Base-by-base conservation (phyloP, 30 jellyfish, hydroid and myxozoan species). In the Aurelia coerulea region DNA sequence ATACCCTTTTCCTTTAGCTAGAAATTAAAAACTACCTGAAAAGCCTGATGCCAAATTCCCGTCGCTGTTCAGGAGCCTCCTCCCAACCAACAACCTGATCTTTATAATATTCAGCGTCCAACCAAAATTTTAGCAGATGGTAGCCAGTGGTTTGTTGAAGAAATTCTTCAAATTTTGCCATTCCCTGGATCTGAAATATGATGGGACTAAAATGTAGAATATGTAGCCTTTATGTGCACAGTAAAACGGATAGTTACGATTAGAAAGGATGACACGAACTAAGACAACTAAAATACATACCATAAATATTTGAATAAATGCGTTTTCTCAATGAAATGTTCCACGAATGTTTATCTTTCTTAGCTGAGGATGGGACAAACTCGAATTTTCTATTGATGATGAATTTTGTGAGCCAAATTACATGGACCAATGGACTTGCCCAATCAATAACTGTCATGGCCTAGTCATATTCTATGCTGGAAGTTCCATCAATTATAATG, bases 81-180 rank as follows among this genome's bases (percentile, higher is more conserved):
- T 79, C 76, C 85, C 86, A 68, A 59, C 90, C 85, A 10, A 56
- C 77, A 3, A 88, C 75, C 23, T 71, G 80, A 69, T 78, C 84
- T 33, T 62, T 79, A 86, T 71, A 70, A 62, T 83, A 76, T 35
- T 76, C 89, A 1, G 93, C 86, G 65, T 84, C 93, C 68, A 84
- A 41, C 93, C 93, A 84, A 65, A 84, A 84, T 64, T 39, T 74
- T 34, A 84, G 52, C 23, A 84, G 66, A 53, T 60, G 71, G 14
- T 37, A 59, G 49, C 93, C 93, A 15, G 84, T 72, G 1, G 93
- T 84, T 52, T 73, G 58, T 39, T 77, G 72, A 13, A 84, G 87
- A 68, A 84, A 84, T 15, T 67, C 79, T 63, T 73, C 65, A 19
- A 84, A 74, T 0, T 58, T 62, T 19, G 64, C 93, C 93, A 84